Base-by-base conservation (phyloP, 1,140 invertebrate species). In the Drosophila leontia region DNA sequence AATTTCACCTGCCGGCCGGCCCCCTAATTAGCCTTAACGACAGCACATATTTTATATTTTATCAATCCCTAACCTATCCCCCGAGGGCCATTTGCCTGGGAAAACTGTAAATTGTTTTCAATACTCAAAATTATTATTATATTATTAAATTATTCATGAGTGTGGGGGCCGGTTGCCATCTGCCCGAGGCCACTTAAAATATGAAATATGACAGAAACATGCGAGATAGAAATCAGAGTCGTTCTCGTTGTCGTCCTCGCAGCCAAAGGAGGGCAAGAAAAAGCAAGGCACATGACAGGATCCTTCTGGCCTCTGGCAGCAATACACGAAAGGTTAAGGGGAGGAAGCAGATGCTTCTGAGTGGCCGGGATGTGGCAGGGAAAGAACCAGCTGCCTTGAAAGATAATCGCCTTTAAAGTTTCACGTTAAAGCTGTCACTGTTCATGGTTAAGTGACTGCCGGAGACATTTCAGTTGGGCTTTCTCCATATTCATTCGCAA, bases 71-170 rank as follows among this genome's bases (percentile, higher is more conserved):
- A 39, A 26, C 55, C 48, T 6, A 32, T 7, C 2, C 50, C 60
- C 56, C 29, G 6, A 34, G 23, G 68, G 37, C 56, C 67, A 34
- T 78, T 59, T 48, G 68, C 75, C 47, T 55, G 67, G 47, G 47
- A 78, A 78, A 78, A 78, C 77, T 79, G 76, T 78, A 80, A 79
- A 79, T 79, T 79, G 77, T 80, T 79, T 80, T 80, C 76, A 80
- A 79, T 79, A 79, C 60, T 56, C 65, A 51, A 72, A 72, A 79
- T 80, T 51, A 74, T 78, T 78, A 78, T 80, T 57, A 78, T 79
- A 79, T 79, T 80, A 80, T 74, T 79, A 74, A 72, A 74, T 80
- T 80, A 80, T 80, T 80, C 77, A 80, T 74, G 77, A 79, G 39
- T 47, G 39, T 23, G 65, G 65, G 32, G n/a, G 17, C 37, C 17